Percentiles rank a stretch among this genome's conserved stretches.
These are phyloP conservation scores for Clamator glandarius DNA, from an alignment of 2,797 vertebrate species.

Conservation along the genomic window DNA sequence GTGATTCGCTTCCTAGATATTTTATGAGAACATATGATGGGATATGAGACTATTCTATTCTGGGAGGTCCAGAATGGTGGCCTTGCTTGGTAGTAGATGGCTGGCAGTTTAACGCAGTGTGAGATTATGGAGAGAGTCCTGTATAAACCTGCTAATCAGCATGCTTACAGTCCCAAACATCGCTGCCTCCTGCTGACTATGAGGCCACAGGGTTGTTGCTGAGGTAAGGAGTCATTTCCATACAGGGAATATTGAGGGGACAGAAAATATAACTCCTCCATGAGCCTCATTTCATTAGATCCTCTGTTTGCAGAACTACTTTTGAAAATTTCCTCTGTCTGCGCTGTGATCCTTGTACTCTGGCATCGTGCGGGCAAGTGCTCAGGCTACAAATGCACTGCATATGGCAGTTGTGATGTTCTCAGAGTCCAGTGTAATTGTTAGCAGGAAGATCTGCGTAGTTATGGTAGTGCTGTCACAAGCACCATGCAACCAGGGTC, in stretches of 20 bases:
- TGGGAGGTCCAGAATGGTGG: background rate
- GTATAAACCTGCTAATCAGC: background rate
- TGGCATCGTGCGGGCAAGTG: background rate
- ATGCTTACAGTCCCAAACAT: fast-evolving
- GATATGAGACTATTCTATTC: too few relatives aligned
- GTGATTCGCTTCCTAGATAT: background rate
- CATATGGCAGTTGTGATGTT: fast-evolving
- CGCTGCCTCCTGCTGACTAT: background rate
- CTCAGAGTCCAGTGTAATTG: background rate
- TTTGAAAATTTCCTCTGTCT: background rate
- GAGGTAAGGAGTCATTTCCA: background rate
- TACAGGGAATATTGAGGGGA: background rate
- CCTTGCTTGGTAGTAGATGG: background rate
- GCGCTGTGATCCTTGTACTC: background rate
- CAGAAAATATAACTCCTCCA: background rate
- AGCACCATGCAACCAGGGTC: background rate
- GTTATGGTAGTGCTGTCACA: background rate
- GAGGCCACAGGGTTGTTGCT: background rate
- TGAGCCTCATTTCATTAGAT: background rate
- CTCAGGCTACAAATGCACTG: background rate
- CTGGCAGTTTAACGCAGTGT: background rate
- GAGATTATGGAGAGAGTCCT: background rate
- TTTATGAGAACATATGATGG: background rate
- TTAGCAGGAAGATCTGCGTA: background rate
- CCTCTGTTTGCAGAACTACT: background rate